Evolutionary conservation across 2,113 vertebrate genomes (phyloP), one percentile per base, ranked within the genome.

Genomic region (Tichodroma muraria): DNA sequence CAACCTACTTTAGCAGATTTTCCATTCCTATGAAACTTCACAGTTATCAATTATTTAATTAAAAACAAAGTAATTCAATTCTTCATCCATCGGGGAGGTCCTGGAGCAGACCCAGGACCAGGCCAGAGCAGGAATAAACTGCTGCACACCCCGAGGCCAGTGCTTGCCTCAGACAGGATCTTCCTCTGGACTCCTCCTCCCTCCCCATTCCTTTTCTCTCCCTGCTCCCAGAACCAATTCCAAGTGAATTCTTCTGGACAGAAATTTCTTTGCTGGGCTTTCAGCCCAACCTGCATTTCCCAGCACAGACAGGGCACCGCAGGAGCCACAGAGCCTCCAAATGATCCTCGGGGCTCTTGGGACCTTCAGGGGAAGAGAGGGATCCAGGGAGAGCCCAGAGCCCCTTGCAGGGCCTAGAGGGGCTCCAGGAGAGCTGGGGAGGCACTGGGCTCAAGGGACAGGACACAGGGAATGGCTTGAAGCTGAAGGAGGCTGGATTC

Each of bases 271-370:
- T 31, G 6, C 7, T 15, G 44, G 25, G 9, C 8, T 56, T 15
- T 23, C 10, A 35, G 27, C 12, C 31, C 27, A 20, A 0, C 6
- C 33, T 47, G 5, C 6, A 2, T 7, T 27, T 71, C 13, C 24
- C 59, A 47, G 52, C 42, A 24, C 30, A 20, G 54, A 5, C 6
- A 9, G 14, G 45, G 20, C 40, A 16, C 52, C 2, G 11, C 60
- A 45, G 85, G 28, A n/a, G 31, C 40, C 20, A 7, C 27, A 1
- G 54, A 69, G 25, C 10, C 16, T 7, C 73, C n/a, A 6, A 18
- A 6, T 0, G 1, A 28, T 6, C 35, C 3, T 0, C 0, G 1
- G 18, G 20, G 23, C 15, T 23, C n/a, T 30, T 7, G 56, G 28
- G 13, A 37, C 3, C 20, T 27, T 17, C 17, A 2, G 1, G 68